A percentile compares a stretch with the other conserved stretches of the same genome.
These are phyloP conservation scores for Corythornis vintsioides DNA, from an alignment of 2,113 vertebrate genomes.

Conservation along the genomic window DNA sequence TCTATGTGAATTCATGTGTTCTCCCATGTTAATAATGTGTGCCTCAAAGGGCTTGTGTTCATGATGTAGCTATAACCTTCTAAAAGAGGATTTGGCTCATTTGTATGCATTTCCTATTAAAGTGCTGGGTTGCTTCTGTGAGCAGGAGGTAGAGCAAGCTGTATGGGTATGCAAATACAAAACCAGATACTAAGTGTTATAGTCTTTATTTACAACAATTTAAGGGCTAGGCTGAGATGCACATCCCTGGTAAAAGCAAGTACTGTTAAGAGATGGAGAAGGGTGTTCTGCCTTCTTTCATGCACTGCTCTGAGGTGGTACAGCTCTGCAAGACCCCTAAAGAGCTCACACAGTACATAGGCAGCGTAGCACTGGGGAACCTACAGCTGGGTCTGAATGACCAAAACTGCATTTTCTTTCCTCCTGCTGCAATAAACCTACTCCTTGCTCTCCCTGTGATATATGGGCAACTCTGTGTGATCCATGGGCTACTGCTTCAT, in stretches of 20 bases:
- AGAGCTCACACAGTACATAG: background rate
- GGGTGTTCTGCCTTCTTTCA: background rate
- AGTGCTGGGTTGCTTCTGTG: background rate
- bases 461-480: background rate
- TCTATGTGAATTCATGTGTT: background rate
- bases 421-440: background rate
- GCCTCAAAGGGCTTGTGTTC: background rate
- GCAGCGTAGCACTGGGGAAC: background rate
- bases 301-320: background rate
- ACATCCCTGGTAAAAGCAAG: background rate
- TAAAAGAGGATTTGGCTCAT: background rate
- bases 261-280: background rate
- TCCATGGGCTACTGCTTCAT: background rate
- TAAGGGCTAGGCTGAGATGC: background rate
- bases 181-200: background rate
- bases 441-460: rapidly evolving
- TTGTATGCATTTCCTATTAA: background rate
- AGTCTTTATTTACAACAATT: background rate
- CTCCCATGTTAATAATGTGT: background rate
- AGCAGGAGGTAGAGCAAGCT: background rate
- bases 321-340: background rate
- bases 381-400: background rate
- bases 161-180: background rate
- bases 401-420: background rate
- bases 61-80: background rate